Conservation (phyloP, 2,113 vertebrate genomes). For the Dicrurus megarhynchus region DNA sequence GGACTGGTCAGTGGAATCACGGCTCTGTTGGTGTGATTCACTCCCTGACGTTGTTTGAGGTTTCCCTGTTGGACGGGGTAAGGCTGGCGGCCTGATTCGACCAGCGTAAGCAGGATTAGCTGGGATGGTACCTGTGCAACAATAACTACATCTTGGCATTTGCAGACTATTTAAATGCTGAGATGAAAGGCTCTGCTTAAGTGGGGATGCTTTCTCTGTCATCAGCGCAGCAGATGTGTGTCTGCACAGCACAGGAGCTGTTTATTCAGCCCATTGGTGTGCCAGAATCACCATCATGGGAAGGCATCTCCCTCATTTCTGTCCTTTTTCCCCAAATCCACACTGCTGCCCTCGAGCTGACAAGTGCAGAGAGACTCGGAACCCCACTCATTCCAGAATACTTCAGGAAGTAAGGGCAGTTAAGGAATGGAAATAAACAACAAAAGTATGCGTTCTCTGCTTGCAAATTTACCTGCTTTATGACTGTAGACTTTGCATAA, state of each 20-base stretch:
- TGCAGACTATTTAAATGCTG: not conserved
- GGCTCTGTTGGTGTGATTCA: not conserved
- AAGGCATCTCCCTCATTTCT: not conserved
- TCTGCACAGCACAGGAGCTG: not conserved
- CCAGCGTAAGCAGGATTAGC: rapidly evolving
- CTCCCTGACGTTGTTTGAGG: not conserved
- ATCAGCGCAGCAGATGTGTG: not conserved
- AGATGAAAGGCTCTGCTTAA: not conserved
- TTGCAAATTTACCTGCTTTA: not conserved
- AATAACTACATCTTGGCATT: not conserved
- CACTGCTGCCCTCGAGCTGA: rapidly evolving
- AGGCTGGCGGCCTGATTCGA: not conserved
- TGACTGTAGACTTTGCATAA: not conserved
- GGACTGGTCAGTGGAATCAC: not conserved
- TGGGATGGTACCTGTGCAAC: not conserved
- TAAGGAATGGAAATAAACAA: slow-evolving; percentile 1
- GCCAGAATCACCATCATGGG: not conserved
- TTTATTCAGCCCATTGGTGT: not conserved
- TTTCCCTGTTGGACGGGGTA: not conserved
- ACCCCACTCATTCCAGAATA: not conserved
- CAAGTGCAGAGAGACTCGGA: not conserved
- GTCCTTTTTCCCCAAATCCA: not conserved
- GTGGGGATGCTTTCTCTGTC: not conserved
- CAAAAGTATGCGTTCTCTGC: not conserved
- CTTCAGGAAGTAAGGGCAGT: not conserved